Base-by-base conservation (phyloP, 2,113 vertebrate genomes). In the Osmerus mordax region DNA sequence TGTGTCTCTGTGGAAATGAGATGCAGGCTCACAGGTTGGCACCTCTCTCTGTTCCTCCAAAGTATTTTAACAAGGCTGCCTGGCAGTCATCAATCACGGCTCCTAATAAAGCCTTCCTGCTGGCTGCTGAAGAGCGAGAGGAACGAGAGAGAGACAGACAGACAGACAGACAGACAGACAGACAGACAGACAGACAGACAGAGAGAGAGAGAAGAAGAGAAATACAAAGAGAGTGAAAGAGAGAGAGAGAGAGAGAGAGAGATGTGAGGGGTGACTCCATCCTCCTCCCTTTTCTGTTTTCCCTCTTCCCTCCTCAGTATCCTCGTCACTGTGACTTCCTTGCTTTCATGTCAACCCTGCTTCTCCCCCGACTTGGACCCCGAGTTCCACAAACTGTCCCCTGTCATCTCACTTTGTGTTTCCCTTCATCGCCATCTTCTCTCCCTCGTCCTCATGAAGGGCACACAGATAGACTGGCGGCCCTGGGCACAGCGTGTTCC, bases 61-160 rank as follows among this genome's bases (percentile, higher is more conserved):
- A 70, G 79, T 76, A 89, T 88, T 81, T 90, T 89, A 87, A 89
- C 78, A 29, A 88, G 87, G 73, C 18, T 2, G 71, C 69, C 47
- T 56, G 58, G 76, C 77, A 60, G 71, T 69, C 61, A 72, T 72
- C 55, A 15, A 67, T 74, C 73, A n/a, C 3, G n/a, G 56, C 52
- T 65, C 63, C 65, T 78, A 62, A 63, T 66, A 64, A 61, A 72
- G 52, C 54, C 62, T 52, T 29, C 0, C 59, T 25, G 53, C 14
- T 32, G 71, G 72, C 54, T 78, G 9, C 8, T 47, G 41, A 47
- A 47, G 32, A 36, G 41, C 7, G 41, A 47, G 9, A 47, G 41
- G 9, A 56, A 2, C 0, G n/a, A 56, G 3, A 56, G 54, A 56
- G 15, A 15, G 15, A n/a, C 3, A 15, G 14, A 18, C 25, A 25